Conservation (phyloP, 2,113 vertebrate species). For the Microcebus ravelobensis region DNA sequence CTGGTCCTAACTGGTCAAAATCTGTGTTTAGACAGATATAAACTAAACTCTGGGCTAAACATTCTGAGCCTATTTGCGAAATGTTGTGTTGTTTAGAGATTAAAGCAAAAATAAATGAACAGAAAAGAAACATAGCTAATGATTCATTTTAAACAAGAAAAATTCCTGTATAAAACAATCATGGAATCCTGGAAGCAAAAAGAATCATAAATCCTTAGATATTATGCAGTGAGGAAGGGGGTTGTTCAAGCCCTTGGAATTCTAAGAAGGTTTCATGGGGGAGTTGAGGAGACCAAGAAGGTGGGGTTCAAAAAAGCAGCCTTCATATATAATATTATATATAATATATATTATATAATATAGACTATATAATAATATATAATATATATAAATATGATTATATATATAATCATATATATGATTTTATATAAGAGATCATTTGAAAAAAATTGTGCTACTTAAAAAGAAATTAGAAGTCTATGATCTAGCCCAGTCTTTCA, state of each 20-base stretch:
- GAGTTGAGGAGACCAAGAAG: background rate
- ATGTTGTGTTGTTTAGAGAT: slow-evolving; percentile 25
- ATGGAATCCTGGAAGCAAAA: slow-evolving; percentile 33
- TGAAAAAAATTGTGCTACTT: background rate
- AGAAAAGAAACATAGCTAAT: slow-evolving; percentile 18
- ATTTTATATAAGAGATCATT: slow-evolving; percentile 15
- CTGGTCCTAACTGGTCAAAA: background rate
- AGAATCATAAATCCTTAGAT: slow-evolving; percentile 23
- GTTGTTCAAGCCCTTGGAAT: background rate
- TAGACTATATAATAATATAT: too few relatives aligned
- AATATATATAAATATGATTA: too few relatives aligned
- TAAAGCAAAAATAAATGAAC: slow-evolving; percentile 18
- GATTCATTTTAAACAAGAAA: slow-evolving; percentile 37
- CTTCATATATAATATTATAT: background rate
- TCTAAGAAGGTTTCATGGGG: background rate
- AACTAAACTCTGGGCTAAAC: slow-evolving; percentile 40
- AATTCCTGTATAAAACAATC: slow-evolving; percentile 19
- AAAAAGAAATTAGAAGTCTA: background rate
- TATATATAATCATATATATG: background rate
- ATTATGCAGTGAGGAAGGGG: background rate
- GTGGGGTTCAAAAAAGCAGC: background rate
- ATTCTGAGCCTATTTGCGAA: slow-evolving; percentile 20
- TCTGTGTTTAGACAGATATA: slow-evolving; percentile 11
- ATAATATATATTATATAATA: background rate
- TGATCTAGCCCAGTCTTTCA: background rate